These are phyloP conservation scores for Lacanobia oleracea DNA, from an alignment of 2,888 invertebrate genomes.

Conservation along the genomic window DNA sequence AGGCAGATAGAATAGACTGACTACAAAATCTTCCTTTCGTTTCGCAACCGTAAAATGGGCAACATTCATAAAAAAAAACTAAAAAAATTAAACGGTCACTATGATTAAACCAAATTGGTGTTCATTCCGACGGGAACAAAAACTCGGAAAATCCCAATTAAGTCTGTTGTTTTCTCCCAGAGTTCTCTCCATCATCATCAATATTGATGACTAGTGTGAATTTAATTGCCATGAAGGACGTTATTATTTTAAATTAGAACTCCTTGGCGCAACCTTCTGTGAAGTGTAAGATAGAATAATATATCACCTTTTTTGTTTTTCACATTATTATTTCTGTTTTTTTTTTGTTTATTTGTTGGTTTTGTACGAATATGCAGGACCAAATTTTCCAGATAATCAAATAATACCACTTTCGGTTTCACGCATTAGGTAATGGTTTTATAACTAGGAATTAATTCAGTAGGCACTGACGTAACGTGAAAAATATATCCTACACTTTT, in stretches of 20 bases:
- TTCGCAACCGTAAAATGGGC: not conserved
- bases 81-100: not conserved
- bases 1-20: not conserved
- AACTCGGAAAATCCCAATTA: not conserved
- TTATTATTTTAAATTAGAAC: not conserved
- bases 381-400: not conserved
- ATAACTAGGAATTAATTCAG: no score
- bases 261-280: not conserved
- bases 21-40: not conserved
- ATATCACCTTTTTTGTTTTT: conserved; percentile 1
- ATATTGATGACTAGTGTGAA: not conserved
- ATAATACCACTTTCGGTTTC: not conserved
- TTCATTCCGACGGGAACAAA: not conserved
- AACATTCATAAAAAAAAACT: not conserved
- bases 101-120: conserved; percentile 2
- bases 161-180: not conserved
- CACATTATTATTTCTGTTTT: not conserved
- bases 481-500: not conserved
- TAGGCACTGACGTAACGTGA: no score
- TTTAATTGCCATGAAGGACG: not conserved
- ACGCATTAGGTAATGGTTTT: not conserved
- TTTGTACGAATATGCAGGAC: not conserved
- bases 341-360: not conserved
- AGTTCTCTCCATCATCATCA: not conserved
- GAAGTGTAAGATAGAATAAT: not conserved